A percentile compares a stretch with the other conserved stretches of the same genome.
phyloP scores from a whole-genome alignment of 1,140 invertebrate species.

The Lithobius niger region DNA sequence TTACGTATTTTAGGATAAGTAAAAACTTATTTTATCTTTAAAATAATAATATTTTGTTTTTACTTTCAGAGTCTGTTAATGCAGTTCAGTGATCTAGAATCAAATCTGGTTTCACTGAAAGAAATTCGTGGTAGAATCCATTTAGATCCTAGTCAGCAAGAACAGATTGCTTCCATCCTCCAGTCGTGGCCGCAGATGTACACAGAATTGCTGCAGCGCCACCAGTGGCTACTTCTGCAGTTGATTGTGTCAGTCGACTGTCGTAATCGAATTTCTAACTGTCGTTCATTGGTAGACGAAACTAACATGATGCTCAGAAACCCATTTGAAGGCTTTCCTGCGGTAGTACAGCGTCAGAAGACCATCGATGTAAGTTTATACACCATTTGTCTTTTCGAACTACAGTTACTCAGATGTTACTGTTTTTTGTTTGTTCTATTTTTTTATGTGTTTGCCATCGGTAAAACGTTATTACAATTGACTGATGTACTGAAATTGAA shows the following conservation, averaged over 20 bases:
- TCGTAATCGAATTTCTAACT: background rate
- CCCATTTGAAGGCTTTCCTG: background rate
- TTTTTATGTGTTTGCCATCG: no score
- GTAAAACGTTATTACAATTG: no score
- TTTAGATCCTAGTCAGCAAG: background rate
- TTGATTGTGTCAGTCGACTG: background rate
- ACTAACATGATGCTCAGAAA: background rate
- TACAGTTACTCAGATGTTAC: no score
- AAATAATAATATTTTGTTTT: no score
- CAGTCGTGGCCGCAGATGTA: background rate
- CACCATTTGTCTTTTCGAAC: no score
- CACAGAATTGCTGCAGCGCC: background rate
- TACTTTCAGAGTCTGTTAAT: background rate
- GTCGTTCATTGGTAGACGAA: background rate
- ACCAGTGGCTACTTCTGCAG: background rate
- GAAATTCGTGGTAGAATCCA: background rate
- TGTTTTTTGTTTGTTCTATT: no score
- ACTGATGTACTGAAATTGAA: no score
- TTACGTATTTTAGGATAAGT: no score
- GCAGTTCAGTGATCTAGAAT: background rate
- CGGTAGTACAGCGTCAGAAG: background rate
- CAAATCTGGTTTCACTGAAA: background rate
- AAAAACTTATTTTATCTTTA: no score
- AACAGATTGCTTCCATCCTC: background rate
- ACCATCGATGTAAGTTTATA: slow-evolving; percentile 4